Evolutionary conservation across 2,797 vertebrate species (phyloP).

Genomic region (Propithecus deckenii): DNA sequence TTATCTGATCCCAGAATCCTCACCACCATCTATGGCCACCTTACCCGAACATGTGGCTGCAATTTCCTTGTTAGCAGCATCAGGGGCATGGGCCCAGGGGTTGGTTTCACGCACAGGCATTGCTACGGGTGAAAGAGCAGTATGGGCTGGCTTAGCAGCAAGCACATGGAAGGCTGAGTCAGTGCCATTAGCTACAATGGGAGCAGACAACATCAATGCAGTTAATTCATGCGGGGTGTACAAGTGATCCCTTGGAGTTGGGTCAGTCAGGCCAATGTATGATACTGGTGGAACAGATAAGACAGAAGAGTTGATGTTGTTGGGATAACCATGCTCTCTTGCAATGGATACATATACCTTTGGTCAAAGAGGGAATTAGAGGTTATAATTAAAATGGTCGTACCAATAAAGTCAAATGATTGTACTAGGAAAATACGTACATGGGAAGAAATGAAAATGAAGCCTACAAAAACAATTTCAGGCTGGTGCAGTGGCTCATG

Average conservation of each 20-base stretch:
- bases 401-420: constrained; percentile 20
- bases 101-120: constrained; percentile 98
- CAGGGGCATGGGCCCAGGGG: constrained; percentile 95
- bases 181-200: constrained; percentile 96
- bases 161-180: constrained; percentile 90
- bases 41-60: constrained; percentile 85
- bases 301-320: constrained; percentile 61
- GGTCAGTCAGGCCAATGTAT: constrained; percentile 73
- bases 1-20: constrained; percentile 80
- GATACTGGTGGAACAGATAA: constrained; percentile 25
- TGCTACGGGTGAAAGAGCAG: constrained; percentile 88
- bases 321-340: constrained; percentile 22
- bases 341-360: not conserved
- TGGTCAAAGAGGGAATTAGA: constrained; percentile 8
- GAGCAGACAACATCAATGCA: constrained; percentile 87
- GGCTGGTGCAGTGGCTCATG: no score
- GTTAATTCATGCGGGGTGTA: constrained; percentile 87
- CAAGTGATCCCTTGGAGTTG: constrained; percentile 64
- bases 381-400: not conserved
- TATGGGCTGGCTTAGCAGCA: constrained; percentile 87
- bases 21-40: constrained; percentile 86
- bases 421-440: constrained; percentile 8
- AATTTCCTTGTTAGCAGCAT: constrained; percentile 90
- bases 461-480: constrained; percentile 6
- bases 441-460: not conserved